Evolutionary conservation across 2,113 vertebrate species (phyloP).

Genomic region (Podocnemis expansa): DNA sequence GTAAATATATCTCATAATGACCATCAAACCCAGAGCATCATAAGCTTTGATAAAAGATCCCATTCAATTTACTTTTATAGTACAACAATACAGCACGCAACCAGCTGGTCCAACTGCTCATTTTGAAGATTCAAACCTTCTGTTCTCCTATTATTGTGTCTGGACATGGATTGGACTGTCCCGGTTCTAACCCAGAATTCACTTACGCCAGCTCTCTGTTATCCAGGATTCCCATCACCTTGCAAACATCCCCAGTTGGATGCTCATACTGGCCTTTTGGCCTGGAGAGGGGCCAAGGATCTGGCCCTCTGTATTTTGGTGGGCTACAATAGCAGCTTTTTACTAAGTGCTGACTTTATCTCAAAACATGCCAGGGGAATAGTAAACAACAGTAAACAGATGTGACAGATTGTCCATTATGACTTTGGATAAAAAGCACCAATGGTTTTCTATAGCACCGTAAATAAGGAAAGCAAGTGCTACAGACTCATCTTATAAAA

Average conservation of each 20-base stretch:
- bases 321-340: neutral
- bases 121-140: no score
- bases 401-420: neutral
- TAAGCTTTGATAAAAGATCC: no score
- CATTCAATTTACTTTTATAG: no score
- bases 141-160: no score
- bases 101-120: no score
- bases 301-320: neutral
- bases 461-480: neutral
- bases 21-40: no score
- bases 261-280: neutral
- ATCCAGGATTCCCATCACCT: neutral
- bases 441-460: neutral
- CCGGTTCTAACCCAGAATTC: neutral
- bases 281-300: neutral
- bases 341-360: neutral
- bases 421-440: neutral
- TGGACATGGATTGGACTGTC: neutral
- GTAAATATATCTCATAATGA: no score
- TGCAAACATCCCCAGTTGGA: neutral
- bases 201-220: neutral
- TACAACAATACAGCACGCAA: no score
- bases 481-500: neutral
- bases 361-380: neutral
- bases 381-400: neutral